Evolutionary conservation across 2,113 vertebrate genomes (phyloP).

Genomic region (Pterocles burchelli): DNA sequence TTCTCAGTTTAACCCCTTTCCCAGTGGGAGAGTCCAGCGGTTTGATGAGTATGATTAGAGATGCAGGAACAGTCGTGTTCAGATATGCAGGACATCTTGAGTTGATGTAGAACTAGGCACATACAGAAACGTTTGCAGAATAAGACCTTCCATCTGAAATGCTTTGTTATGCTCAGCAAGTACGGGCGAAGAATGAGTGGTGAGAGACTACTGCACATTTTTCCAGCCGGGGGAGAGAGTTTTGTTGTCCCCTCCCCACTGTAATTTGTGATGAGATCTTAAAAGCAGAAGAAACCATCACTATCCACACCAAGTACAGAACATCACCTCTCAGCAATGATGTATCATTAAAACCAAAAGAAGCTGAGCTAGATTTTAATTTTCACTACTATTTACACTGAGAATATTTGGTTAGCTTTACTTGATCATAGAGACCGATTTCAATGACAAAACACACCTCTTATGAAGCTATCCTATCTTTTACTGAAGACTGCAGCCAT

Average conservation of each 20-base stretch:
- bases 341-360: background rate
- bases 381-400: background rate
- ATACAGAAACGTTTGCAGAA: background rate
- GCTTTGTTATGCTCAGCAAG: background rate
- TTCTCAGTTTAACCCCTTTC: background rate
- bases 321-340: background rate
- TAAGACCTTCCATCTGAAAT: background rate
- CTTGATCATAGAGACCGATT: background rate
- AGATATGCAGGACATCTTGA: background rate
- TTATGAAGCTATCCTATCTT: background rate
- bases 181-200: background rate
- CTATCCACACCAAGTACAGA: background rate
- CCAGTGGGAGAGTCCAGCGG: background rate
- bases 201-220: fast-evolving
- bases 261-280: background rate
- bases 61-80: background rate
- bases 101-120: background rate
- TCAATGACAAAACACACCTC: background rate
- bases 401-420: background rate
- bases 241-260: background rate
- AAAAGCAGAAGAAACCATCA: background rate
- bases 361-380: background rate
- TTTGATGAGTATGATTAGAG: background rate
- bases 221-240: background rate
- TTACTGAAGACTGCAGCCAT: background rate